Conservation (phyloP, 2,888 invertebrate species). For the Cancer borealis region DNA sequence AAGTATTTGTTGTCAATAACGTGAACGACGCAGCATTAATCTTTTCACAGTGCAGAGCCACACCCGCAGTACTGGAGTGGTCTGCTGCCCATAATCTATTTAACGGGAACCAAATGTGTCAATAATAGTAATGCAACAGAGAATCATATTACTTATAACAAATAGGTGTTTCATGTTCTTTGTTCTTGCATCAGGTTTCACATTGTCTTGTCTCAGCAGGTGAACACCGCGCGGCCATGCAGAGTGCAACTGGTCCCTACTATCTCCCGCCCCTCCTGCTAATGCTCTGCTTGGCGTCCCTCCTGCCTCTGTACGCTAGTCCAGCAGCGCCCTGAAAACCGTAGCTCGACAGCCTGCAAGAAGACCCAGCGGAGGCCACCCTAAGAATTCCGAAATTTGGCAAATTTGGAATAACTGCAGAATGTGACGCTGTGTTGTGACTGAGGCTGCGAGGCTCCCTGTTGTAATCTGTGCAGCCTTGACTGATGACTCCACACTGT, state of each 20-base stretch:
- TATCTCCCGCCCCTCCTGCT: not conserved
- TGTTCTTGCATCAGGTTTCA: not conserved
- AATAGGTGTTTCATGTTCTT: not conserved
- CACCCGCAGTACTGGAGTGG: not conserved
- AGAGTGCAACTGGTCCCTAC: constrained; percentile 31
- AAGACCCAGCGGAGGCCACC: not conserved
- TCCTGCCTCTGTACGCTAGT: not conserved
- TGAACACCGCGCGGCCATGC: constrained; percentile 50
- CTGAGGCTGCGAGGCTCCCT: not conserved
- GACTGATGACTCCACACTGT: not conserved
- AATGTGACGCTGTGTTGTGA: not conserved
- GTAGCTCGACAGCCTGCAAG: not conserved
- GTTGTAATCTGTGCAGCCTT: not conserved
- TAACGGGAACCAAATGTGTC: not conserved
- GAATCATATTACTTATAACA: not conserved
- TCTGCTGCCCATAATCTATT: not conserved
- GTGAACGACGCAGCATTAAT: not conserved
- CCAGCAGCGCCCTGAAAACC: not conserved
- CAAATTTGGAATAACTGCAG: not conserved
- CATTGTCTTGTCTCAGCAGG: not conserved
- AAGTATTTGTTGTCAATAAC: constrained; percentile 8
- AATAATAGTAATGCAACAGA: not conserved
- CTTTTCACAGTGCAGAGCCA: not conserved
- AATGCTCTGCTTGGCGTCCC: not conserved
- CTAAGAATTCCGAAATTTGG: not conserved